phyloP scores from a whole-genome alignment of 2,888 invertebrate genomes.

The Eupithecia inturbata region DNA sequence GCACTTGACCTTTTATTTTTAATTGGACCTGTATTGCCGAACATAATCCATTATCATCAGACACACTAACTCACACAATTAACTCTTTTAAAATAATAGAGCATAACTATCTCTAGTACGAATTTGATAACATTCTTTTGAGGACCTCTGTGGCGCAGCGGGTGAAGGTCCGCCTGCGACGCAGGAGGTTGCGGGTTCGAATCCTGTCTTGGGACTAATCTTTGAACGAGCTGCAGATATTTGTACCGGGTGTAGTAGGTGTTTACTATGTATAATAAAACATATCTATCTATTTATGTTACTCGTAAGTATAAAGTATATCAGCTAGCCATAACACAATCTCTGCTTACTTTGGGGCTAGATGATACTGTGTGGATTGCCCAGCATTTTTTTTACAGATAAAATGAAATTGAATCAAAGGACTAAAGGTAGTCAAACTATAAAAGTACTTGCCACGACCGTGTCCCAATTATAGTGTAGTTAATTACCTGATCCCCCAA shows the following conservation, averaged over 20 bases:
- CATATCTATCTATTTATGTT: neutral
- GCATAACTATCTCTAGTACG: too few species aligned
- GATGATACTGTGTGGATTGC: neutral
- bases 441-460: constrained; percentile 7
- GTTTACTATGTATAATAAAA: neutral
- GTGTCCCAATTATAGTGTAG: constrained; percentile 23
- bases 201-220: neutral
- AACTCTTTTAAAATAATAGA: too few species aligned
- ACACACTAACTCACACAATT: too few species aligned
- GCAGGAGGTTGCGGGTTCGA: neutral
- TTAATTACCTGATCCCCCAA: constrained; percentile 33
- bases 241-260: too few species aligned
- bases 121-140: neutral
- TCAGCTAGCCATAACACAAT: neutral
- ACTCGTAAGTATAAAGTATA: too few species aligned
- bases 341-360: neutral
- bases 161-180: neutral
- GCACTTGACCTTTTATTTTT: too few species aligned
- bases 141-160: neutral
- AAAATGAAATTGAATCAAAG: neutral
- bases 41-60: too few species aligned
- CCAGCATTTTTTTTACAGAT: neutral
- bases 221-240: neutral
- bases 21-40: too few species aligned
- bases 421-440: constrained; percentile 1